These are phyloP conservation scores for Loripinus fragilis DNA, from an alignment of 2,888 invertebrate genomes.

Conservation along the genomic window DNA sequence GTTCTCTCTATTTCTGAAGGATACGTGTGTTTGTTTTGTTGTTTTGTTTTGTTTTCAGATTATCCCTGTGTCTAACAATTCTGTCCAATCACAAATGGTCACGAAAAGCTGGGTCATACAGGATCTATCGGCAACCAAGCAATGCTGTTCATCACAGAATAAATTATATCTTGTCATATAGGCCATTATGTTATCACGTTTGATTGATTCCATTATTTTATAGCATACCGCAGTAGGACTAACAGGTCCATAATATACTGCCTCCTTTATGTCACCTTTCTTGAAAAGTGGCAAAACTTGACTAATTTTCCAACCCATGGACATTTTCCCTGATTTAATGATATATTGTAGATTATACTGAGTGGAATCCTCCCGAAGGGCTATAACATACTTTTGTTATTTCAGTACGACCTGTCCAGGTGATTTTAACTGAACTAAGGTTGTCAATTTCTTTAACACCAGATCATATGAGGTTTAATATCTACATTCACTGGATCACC, in stretches of 20 bases:
- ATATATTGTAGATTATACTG: not conserved
- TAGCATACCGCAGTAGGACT: too few relatives aligned
- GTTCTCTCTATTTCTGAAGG: too few relatives aligned
- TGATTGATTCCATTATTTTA: too few relatives aligned
- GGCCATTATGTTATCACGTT: not conserved
- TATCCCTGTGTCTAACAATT: constrained; percentile 1
- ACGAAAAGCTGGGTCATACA: constrained; percentile 11
- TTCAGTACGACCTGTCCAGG: not conserved
- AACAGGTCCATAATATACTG: too few relatives aligned
- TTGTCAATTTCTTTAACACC: too few relatives aligned
- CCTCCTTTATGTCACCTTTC: too few relatives aligned
- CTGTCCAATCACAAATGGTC: not conserved
- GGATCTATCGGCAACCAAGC: not conserved
- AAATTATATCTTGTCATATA: constrained; percentile 1
- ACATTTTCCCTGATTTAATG: not conserved
- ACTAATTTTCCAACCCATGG: not conserved
- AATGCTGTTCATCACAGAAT: constrained; percentile 14
- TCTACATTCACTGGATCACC: too few relatives aligned
- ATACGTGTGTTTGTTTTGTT: too few relatives aligned
- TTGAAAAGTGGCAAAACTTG: too few relatives aligned
- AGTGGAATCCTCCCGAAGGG: not conserved
- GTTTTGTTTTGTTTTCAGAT: too few relatives aligned
- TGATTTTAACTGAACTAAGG: not conserved
- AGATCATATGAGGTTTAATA: too few relatives aligned
- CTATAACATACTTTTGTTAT: not conserved